Evolutionary conservation across 2,113 vertebrate genomes (phyloP).

Genomic region (Trogon melanurus): DNA sequence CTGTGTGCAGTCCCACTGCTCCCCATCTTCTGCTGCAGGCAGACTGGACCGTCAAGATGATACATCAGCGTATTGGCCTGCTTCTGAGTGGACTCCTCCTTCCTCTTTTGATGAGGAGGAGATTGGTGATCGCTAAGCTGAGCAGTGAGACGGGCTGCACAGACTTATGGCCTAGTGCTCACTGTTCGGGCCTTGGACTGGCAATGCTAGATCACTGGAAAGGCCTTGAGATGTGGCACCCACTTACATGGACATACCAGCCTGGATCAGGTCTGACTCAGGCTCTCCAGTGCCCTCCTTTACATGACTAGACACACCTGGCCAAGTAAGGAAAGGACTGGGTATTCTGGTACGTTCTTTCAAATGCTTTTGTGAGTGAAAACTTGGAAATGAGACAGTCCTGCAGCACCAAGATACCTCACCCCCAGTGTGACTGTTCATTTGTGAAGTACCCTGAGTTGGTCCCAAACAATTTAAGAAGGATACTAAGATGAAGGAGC

Average conservation of each 20-base stretch:
- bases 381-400: neutral
- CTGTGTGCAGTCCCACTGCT: neutral
- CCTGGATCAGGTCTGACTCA: neutral
- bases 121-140: neutral
- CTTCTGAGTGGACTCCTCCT: neutral
- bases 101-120: neutral
- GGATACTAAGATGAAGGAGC: neutral
- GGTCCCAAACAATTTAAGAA: neutral
- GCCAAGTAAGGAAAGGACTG: neutral
- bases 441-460: neutral
- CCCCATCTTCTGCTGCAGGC: neutral
- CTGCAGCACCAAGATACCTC: neutral
- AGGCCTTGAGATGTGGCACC: neutral
- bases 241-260: neutral
- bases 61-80: fast-evolving
- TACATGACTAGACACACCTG: neutral
- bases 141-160: neutral
- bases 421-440: neutral
- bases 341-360: neutral
- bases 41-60: neutral
- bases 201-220: neutral
- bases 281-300: neutral
- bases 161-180: neutral
- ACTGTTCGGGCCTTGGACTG: neutral
- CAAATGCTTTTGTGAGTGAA: neutral